A percentile compares a stretch with the other conserved stretches of the same genome.
These are phyloP conservation scores for Anomalospiza imberbis DNA, from an alignment of 2,797 vertebrate genomes.

Conservation along the genomic window DNA sequence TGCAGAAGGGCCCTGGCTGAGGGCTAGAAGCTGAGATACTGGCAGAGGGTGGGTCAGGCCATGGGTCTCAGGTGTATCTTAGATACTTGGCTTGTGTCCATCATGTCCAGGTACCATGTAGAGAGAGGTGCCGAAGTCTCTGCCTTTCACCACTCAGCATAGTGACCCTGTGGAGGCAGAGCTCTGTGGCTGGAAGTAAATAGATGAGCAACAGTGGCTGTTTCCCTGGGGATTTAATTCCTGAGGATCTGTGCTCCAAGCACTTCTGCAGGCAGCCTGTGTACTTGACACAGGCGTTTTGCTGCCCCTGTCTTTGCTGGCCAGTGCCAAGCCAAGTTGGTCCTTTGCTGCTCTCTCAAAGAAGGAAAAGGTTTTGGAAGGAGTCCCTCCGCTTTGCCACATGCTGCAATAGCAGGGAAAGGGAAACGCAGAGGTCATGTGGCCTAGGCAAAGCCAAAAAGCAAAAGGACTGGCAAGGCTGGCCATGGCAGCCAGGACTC, in stretches of 20 bases:
- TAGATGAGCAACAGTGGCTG: background rate
- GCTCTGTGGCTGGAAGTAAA: background rate
- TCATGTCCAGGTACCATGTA: background rate
- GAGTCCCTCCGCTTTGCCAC: background rate
- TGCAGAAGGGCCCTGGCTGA: background rate
- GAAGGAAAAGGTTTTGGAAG: background rate
- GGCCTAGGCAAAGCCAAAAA: background rate
- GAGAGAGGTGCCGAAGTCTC: background rate
- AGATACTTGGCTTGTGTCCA: background rate
- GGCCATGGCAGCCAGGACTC: background rate
- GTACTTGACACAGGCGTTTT: fast-evolving
- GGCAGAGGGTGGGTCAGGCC: background rate
- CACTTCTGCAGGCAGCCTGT: background rate
- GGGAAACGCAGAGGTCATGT: background rate
- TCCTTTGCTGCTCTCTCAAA: background rate
- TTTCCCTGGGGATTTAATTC: background rate
- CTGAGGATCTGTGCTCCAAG: background rate
- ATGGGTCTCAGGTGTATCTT: background rate
- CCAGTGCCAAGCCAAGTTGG: background rate
- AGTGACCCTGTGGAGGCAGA: background rate
- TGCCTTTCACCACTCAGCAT: background rate
- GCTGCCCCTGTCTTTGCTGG: background rate
- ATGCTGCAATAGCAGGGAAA: background rate
- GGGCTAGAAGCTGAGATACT: background rate
- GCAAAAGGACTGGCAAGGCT: background rate